Conservation (phyloP, 2,113 vertebrate genomes). For the Nycticebus coucang region DNA sequence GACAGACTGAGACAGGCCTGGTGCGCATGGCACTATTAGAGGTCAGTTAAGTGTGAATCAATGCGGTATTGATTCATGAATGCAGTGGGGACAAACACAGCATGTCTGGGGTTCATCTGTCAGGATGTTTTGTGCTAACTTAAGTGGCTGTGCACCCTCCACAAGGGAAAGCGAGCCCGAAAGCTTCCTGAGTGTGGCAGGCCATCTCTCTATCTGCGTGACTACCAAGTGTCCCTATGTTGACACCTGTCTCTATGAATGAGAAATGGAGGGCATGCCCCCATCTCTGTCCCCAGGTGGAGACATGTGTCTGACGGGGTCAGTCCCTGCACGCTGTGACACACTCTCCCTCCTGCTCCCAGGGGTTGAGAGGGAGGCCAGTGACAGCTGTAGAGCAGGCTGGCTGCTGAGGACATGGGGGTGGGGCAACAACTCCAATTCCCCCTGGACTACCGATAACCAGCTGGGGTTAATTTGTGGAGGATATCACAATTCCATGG, state of each 20-base stretch:
- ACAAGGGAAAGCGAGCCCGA: not conserved
- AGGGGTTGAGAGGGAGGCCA: not conserved
- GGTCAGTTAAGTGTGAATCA: not conserved
- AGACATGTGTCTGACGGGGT: not conserved
- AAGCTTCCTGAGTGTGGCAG: not conserved
- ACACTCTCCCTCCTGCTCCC: not conserved
- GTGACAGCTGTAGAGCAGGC: not conserved
- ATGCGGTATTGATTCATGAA: not conserved
- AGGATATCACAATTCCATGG: not conserved
- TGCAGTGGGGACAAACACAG: not conserved
- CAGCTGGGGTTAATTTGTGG: not conserved
- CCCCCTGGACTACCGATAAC: not conserved
- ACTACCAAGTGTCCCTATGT: too few species aligned
- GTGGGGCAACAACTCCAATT: not conserved
- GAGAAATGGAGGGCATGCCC: not conserved
- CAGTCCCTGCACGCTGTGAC: not conserved
- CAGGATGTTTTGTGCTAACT: conserved; percentile 1
- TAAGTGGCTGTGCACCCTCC: not conserved
- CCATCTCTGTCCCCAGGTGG: not conserved
- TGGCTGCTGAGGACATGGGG: not conserved
- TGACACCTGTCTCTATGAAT: not conserved
- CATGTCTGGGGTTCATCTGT: not conserved
- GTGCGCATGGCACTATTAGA: not conserved
- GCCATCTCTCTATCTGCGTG: not conserved
- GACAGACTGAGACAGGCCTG: not conserved